Evolutionary conservation across 2,888 invertebrate species (phyloP).

Genomic region (Luperina testacea): DNA sequence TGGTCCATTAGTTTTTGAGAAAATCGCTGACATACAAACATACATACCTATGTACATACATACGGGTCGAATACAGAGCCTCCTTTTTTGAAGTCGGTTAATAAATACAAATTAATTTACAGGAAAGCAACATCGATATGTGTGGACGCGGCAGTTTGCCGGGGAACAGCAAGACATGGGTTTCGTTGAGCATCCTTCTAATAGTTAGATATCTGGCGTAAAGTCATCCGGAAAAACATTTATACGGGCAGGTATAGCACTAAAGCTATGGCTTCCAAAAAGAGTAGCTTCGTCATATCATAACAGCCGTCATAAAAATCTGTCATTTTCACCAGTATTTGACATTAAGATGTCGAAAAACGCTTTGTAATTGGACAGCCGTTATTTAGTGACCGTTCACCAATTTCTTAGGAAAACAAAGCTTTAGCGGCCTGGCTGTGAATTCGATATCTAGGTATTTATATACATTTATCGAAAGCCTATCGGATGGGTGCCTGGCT

Average conservation of each 20-base stretch:
- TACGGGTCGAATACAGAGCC: too few relatives aligned
- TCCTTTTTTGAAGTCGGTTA: neutral
- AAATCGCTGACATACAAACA: too few relatives aligned
- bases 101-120: conserved; percentile 65
- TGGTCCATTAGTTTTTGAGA: too few relatives aligned
- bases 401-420: neutral
- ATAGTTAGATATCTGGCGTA: conserved; percentile 61
- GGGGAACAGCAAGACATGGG: conserved; percentile 70
- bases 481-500: neutral
- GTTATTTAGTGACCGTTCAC: neutral
- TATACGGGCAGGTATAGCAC: neutral
- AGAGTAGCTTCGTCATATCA: neutral
- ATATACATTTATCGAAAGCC: neutral
- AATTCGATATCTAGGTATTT: neutral
- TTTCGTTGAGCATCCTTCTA: conserved; percentile 69
- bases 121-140: conserved; percentile 93
- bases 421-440: neutral
- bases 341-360: neutral
- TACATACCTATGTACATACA: too few relatives aligned
- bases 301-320: neutral
- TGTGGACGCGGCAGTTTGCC: conserved; percentile 89
- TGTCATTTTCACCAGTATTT: neutral
- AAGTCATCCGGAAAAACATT: conserved; percentile 10
- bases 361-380: neutral
- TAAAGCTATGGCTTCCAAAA: neutral